Conservation (phyloP, 2,113 vertebrate species). For the Semnopithecus entellus region DNA sequence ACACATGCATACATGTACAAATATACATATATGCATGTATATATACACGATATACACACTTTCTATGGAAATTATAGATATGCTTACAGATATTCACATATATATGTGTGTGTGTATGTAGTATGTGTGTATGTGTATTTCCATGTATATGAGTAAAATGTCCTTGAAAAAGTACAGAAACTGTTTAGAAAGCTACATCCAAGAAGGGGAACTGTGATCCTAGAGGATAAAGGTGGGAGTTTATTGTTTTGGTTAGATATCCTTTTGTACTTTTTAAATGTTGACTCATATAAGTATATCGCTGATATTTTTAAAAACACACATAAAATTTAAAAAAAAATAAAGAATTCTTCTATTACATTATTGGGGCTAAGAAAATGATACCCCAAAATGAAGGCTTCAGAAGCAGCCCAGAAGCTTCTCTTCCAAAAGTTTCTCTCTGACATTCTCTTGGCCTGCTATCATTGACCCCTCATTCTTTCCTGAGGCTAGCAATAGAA, state of each 20-base stretch:
- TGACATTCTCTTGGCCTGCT: not conserved
- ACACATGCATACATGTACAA: not conserved
- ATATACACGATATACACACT: not conserved
- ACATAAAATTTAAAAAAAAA: not conserved
- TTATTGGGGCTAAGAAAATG: not conserved
- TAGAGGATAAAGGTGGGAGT: not conserved
- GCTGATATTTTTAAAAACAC: not conserved
- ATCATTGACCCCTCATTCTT: not conserved
- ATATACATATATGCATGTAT: too few relatives aligned
- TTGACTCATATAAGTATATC: not conserved
- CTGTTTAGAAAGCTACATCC: not conserved
- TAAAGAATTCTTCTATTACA: not conserved
- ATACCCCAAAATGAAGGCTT: not conserved
- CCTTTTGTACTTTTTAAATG: not conserved
- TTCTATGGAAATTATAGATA: not conserved
- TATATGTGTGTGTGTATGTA: too few relatives aligned
- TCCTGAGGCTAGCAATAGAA: not conserved
- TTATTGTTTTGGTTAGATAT: not conserved
- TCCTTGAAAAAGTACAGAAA: not conserved
- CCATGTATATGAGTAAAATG: not conserved
- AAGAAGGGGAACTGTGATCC: not conserved
- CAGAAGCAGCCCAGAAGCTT: not conserved
- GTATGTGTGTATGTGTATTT: not conserved
- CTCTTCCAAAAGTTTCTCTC: not conserved
- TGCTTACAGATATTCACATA: too few relatives aligned